Evolutionary conservation across 2,797 vertebrate genomes (phyloP).

Genomic region (Parauchenoglanis punctatus): DNA sequence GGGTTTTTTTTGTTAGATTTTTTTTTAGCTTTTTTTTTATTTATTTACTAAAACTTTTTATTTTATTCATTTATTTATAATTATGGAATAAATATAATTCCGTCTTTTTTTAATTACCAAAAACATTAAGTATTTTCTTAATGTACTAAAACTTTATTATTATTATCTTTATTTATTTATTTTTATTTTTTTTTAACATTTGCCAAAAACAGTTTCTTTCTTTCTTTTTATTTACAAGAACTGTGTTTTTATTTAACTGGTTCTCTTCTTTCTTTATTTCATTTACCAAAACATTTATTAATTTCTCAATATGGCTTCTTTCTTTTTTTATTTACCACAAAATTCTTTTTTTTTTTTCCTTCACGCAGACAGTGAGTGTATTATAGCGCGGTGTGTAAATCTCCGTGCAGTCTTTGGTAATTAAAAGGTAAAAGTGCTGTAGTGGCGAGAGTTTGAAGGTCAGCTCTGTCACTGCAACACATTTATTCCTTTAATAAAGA

Average conservation of each 20-base stretch:
- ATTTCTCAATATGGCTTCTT: neutral
- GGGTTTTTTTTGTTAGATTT: no score
- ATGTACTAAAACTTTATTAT: neutral
- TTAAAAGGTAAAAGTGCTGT: neutral
- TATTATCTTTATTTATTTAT: neutral
- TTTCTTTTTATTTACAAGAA: neutral
- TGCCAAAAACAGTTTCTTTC: neutral
- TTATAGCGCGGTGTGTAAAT: neutral
- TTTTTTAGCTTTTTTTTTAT: no score
- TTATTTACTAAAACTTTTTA: no score
- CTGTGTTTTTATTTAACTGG: neutral
- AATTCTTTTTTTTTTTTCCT: no score
- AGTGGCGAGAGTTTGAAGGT: neutral
- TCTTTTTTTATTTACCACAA: neutral
- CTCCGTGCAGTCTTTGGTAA: neutral
- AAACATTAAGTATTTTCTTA: neutral
- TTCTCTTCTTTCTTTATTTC: neutral
- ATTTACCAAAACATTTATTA: neutral
- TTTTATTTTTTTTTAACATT: neutral
- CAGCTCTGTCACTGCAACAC: neutral
- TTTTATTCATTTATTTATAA: no score
- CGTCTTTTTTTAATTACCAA: neutral
- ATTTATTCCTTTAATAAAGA: slow-evolving; percentile 3
- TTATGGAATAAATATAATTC: no score
- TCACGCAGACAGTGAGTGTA: neutral